A percentile compares a stretch with the other conserved stretches of the same genome.
These are phyloP conservation scores for Anastrepha ludens DNA, from an alignment of 1,140 invertebrate species.

Conservation along the genomic window DNA sequence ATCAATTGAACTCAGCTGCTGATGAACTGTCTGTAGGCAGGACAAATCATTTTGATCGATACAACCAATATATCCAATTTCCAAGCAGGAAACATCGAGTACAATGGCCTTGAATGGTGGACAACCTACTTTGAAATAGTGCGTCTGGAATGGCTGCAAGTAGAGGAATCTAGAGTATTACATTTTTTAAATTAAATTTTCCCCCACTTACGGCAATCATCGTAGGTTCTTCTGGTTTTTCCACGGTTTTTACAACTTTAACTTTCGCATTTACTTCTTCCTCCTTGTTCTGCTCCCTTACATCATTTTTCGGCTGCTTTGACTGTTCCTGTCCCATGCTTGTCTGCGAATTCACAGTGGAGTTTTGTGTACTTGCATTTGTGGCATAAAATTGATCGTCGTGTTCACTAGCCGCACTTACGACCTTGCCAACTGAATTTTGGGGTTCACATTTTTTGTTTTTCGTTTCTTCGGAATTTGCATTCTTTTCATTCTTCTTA, in stretches of 20 bases:
- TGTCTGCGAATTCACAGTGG: background rate
- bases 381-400: constrained; percentile 22
- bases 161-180: background rate
- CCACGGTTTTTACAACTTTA: background rate
- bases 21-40: constrained; percentile 59
- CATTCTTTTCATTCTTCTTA: background rate
- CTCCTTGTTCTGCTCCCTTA: background rate
- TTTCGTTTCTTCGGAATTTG: background rate
- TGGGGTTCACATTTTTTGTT: background rate
- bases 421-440: background rate
- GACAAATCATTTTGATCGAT: constrained; percentile 58
- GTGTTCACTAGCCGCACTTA: background rate
- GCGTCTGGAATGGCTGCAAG: constrained; percentile 55
- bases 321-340: background rate
- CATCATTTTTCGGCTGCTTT: background rate
- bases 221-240: background rate
- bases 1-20: constrained; percentile 55
- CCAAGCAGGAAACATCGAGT: constrained; percentile 61
- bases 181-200: background rate
- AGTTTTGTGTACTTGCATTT: background rate
- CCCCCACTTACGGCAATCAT: background rate
- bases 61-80: constrained; percentile 64
- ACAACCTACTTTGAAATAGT: constrained; percentile 39
- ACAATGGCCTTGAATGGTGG: constrained; percentile 61
- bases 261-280: too few species aligned